Evolutionary conservation across 2,888 invertebrate species (phyloP).

Genomic region (Trichacis sp.): DNA sequence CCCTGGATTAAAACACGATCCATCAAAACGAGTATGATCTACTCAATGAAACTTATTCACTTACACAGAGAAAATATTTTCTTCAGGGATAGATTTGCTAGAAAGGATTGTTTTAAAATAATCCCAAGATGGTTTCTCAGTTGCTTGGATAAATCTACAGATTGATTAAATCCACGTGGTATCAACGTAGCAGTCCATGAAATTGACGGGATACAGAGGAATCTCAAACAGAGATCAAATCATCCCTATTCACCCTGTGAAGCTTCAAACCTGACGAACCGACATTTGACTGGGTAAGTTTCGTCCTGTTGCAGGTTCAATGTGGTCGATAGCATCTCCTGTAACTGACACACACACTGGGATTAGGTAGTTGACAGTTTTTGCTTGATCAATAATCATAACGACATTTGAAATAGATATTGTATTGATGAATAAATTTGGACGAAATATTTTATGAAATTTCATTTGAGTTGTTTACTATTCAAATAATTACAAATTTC

Average conservation of each 20-base stretch:
- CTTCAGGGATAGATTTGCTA: too few relatives aligned
- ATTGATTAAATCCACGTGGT: slow-evolving; percentile 28
- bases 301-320: slow-evolving; percentile 36
- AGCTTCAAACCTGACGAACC: slow-evolving; percentile 39
- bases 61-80: too few relatives aligned
- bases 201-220: slow-evolving; percentile 33
- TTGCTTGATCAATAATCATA: slow-evolving; percentile 58
- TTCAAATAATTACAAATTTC: too few relatives aligned
- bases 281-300: slow-evolving; percentile 42
- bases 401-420: too few relatives aligned
- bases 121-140: not conserved
- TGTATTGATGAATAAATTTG: too few relatives aligned
- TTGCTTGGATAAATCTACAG: slow-evolving; percentile 17
- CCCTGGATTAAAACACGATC: too few relatives aligned
- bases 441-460: too few relatives aligned
- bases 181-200: slow-evolving; percentile 17
- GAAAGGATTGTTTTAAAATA: not conserved
- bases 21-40: too few relatives aligned
- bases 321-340: slow-evolving; percentile 55
- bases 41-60: too few relatives aligned
- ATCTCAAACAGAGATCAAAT: slow-evolving; percentile 36
- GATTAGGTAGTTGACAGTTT: slow-evolving; percentile 58
- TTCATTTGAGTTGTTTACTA: too few relatives aligned
- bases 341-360: slow-evolving; percentile 45
- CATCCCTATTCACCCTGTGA: slow-evolving; percentile 28